Evolutionary conservation across 2,888 invertebrate species (phyloP).

Genomic region (Drosophila infuscata): DNA sequence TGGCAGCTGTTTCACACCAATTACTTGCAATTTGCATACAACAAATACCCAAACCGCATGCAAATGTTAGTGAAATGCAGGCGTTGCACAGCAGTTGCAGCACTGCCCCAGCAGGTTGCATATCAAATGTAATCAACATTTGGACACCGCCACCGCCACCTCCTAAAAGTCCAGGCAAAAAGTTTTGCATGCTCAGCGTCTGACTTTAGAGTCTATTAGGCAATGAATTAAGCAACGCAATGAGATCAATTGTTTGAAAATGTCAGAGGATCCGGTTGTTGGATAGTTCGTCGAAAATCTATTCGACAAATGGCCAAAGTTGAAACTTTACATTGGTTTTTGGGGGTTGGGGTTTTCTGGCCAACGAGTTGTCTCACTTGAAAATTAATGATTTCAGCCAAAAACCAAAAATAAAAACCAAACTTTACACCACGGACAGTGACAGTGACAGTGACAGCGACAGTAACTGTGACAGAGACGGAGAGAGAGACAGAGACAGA

Average conservation of each 20-base stretch:
- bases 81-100: constrained; percentile 29
- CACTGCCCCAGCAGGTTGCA: constrained; percentile 43
- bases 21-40: constrained; percentile 77
- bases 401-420: constrained; percentile 3
- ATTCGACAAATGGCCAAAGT: constrained; percentile 73
- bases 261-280: constrained; percentile 39
- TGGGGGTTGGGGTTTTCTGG: constrained; percentile 19
- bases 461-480: constrained; percentile 8
- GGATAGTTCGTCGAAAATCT: constrained; percentile 46
- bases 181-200: constrained; percentile 27
- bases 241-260: constrained; percentile 78
- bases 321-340: constrained; percentile 68
- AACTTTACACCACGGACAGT: constrained; percentile 48
- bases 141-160: constrained; percentile 3
- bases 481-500: not conserved
- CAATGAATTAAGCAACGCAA: constrained; percentile 79
- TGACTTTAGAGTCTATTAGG: constrained; percentile 67
- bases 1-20: constrained; percentile 78
- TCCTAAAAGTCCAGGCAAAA: constrained; percentile 21
- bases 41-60: constrained; percentile 68
- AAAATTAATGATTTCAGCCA: constrained; percentile 72
- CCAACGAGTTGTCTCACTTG: constrained; percentile 55
- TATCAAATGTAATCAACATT: constrained; percentile 80
- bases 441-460: constrained; percentile 34
- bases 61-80: constrained; percentile 69